phyloP scores from a whole-genome alignment of 2,113 vertebrate species.

The Puntigrus tetrazona region DNA sequence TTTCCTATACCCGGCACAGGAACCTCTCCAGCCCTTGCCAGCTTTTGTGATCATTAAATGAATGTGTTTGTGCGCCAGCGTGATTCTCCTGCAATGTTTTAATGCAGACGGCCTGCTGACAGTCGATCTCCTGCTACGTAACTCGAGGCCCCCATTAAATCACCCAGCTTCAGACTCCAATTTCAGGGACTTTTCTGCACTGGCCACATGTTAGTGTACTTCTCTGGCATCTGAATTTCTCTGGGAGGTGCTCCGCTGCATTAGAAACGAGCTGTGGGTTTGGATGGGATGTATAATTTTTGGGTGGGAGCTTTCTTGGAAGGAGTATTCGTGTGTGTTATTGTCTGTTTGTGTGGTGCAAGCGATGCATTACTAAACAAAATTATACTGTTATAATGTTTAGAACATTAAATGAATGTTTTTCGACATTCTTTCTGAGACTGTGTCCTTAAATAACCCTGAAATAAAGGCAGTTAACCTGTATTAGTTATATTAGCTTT shows the following conservation, averaged over 20 bases:
- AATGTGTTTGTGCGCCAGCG: background rate
- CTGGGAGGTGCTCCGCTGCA: constrained; percentile 2
- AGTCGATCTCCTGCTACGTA: background rate
- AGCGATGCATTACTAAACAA: background rate
- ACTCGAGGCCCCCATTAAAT: constrained; percentile 2
- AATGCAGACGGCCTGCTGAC: background rate
- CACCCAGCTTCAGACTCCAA: background rate
- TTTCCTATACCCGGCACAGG: no score
- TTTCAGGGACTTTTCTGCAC: constrained; percentile 1
- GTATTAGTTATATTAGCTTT: background rate
- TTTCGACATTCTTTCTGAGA: background rate
- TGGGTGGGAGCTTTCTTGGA: background rate
- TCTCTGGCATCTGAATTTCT: background rate
- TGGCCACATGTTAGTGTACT: constrained; percentile 6
- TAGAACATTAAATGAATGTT: background rate
- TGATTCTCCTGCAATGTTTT: constrained; percentile 18
- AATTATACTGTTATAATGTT: background rate
- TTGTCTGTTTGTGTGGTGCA: constrained; percentile 1
- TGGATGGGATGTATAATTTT: constrained; percentile 24
- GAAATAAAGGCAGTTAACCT: background rate
- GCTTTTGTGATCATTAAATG: constrained; percentile 29
- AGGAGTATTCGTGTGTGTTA: background rate
- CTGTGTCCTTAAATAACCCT: constrained; percentile 18
- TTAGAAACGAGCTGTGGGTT: constrained; percentile 22
- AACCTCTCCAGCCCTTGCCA: background rate